A percentile compares a stretch with the other conserved stretches of the same genome.
phyloP scores from a whole-genome alignment of 2,113 vertebrate genomes.

The Sakesphorus luctuosus region DNA sequence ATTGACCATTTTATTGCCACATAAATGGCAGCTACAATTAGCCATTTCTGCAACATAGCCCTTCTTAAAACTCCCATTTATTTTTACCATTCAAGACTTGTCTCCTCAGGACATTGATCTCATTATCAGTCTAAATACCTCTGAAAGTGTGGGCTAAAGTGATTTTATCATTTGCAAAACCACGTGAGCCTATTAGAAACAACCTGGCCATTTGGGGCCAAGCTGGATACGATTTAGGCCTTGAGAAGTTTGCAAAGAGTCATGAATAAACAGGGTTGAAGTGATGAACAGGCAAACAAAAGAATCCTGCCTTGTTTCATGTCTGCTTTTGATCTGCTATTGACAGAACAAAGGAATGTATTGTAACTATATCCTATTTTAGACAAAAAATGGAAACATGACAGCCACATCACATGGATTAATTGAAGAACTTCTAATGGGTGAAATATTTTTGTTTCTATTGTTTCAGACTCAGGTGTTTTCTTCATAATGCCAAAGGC shows the following conservation, averaged over 20 bases:
- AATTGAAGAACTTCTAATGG: conserved; percentile 53
- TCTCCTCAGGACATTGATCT: neutral
- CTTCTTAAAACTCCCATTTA: neutral
- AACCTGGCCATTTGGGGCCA: neutral
- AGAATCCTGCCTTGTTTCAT: neutral
- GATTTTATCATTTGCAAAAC: neutral
- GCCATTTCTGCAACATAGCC: neutral
- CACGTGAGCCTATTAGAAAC: neutral
- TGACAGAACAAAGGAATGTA: conserved; percentile 11
- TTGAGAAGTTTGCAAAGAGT: neutral
- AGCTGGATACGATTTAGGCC: neutral
- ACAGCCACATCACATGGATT: neutral
- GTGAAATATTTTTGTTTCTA: conserved; percentile 29
- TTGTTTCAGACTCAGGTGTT: conserved; percentile 8
- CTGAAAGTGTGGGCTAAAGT: neutral
- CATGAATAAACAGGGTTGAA: neutral
- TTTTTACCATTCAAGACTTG: neutral
- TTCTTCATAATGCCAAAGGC: neutral
- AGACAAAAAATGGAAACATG: neutral
- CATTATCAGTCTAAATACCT: neutral
- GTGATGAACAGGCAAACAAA: neutral
- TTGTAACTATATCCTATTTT: neutral
- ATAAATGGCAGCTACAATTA: neutral
- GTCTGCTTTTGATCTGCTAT: conserved; percentile 27
- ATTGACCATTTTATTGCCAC: neutral